phyloP scores from a whole-genome alignment of 2,888 invertebrate species.

The Atethmia centrago region DNA sequence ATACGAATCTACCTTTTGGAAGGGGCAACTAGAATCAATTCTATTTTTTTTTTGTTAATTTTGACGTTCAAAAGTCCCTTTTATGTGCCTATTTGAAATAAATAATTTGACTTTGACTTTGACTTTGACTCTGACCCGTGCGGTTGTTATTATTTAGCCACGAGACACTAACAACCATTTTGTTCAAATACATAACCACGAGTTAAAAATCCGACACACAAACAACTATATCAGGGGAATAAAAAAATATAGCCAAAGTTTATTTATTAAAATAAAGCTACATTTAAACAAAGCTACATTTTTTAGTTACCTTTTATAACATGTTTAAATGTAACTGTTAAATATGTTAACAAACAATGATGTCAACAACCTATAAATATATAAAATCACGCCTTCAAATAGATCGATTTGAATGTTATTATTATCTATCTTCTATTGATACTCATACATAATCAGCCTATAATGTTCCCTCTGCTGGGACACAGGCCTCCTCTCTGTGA shows the following conservation, averaged over 20 bases:
- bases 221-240: too few species aligned
- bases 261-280: not conserved
- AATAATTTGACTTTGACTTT: too few species aligned
- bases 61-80: too few species aligned
- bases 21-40: too few species aligned
- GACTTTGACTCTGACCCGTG: too few species aligned
- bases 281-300: not conserved
- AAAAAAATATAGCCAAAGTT: not conserved
- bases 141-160: too few species aligned
- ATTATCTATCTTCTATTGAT: not conserved
- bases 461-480: too few species aligned
- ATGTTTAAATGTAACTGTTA: not conserved
- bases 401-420: conserved; percentile 31
- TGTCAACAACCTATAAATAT: conserved; percentile 45
- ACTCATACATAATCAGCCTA: too few species aligned
- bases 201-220: not conserved
- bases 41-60: too few species aligned
- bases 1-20: too few species aligned
- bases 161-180: not conserved
- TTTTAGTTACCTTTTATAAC: not conserved
- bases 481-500: too few species aligned
- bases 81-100: too few species aligned
- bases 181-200: not conserved
- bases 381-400: conserved; percentile 31
- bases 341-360: conserved; percentile 34